Evolutionary conservation across 2,113 vertebrate genomes (phyloP), one percentile per base, ranked within the genome.

Genomic region (Hydrochoerus hydrochaeris): DNA sequence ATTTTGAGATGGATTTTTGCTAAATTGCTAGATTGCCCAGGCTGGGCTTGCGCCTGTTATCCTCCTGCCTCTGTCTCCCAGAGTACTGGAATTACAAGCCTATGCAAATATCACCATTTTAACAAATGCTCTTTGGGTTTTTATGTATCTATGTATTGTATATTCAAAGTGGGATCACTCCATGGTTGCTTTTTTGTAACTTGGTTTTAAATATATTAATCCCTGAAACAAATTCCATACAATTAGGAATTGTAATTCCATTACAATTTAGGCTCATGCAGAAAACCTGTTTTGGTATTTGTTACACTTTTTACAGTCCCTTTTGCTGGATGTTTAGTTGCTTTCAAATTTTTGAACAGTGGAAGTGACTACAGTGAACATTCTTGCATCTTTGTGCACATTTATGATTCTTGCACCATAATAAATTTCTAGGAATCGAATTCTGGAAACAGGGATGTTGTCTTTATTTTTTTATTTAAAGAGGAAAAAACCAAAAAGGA

Each of bases 341-440:
- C 30, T 67, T 89, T 16, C 78, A 92, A 80, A 62, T 71, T 63
- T 67, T 86, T 82, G 58, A 83, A 57, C 84, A 24, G 8, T 91
- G 63, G 38, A 49, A 93, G 87, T 49, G 57, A 65, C 62, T 62
- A 17, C 52, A 80, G 16, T 88, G 90, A 86, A 54, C 9, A 26
- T 86, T 38, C 35, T 73, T 87, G 58, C 24, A 35, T 41, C 77
- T 88, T 78, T 77, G 84, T 84, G 41, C n/a, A 44, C 52, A 54
- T 54, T 92, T 57, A 65, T 73, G 17, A 71, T 73, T 73, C 24
- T 22, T 78, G 81, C 11, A 60, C n/a, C 44, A 32, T 41, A 41
- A 35, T 44, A 77, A 35, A 28, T 97, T 92, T 77, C 63, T 49
- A 92, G 63, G 81, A 67, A 92, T 86, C 41, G 12, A 80, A 89